phyloP scores from a whole-genome alignment of 1,140 invertebrate species.

The Vollenhovia emeryi region DNA sequence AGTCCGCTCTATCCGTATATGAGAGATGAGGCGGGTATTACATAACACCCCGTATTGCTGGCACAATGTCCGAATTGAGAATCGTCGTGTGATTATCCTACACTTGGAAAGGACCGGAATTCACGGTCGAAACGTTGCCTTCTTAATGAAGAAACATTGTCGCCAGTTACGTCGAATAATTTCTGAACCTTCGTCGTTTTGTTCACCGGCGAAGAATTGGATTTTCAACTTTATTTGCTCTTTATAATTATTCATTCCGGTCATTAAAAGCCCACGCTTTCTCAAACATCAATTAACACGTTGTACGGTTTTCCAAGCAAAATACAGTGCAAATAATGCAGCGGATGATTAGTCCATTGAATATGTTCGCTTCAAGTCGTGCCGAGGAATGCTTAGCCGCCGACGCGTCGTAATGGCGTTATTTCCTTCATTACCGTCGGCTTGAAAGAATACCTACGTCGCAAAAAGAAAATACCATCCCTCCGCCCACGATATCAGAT shows the following conservation, averaged over 20 bases:
- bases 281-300: neutral
- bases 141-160: too few species aligned
- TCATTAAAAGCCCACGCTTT: neutral
- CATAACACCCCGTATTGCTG: too few species aligned
- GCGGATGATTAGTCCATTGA: neutral
- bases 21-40: too few species aligned
- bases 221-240: too few species aligned
- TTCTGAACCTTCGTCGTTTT: too few species aligned
- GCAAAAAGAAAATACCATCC: neutral
- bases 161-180: too few species aligned
- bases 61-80: too few species aligned
- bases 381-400: neutral
- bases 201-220: too few species aligned
- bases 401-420: slow-evolving; percentile 50
- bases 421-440: slow-evolving; percentile 59
- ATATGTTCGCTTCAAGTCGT: neutral
- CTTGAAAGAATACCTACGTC: slow-evolving; percentile 29
- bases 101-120: too few species aligned
- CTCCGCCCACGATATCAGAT: slow-evolving; percentile 30
- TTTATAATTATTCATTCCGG: slow-evolving; percentile 2
- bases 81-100: too few species aligned
- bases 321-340: neutral
- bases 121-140: too few species aligned
- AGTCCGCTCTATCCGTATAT: too few species aligned
- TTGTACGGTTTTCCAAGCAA: neutral